Percentiles rank a stretch among this genome's conserved stretches.
phyloP scores from a whole-genome alignment of 2,888 invertebrate genomes.

The Xylota sylvarum region DNA sequence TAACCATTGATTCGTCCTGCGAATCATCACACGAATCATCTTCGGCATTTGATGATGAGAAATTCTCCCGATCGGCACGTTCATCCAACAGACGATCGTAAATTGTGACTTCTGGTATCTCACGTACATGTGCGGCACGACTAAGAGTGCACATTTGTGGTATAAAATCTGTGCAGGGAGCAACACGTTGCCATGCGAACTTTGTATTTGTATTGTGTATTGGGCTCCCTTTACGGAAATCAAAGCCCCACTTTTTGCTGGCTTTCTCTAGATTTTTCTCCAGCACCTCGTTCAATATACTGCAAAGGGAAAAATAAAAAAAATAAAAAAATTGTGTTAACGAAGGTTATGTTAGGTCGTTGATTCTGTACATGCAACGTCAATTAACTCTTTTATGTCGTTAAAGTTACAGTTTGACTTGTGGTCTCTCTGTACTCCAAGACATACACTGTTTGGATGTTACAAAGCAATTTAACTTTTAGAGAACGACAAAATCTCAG shows the following conservation, averaged over 20 bases:
- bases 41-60: constrained; percentile 78
- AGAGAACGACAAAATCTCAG: no score
- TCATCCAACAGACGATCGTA: constrained; percentile 82
- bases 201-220: constrained; percentile 79
- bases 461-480: no score
- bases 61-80: constrained; percentile 83
- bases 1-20: constrained; percentile 81
- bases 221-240: constrained; percentile 83
- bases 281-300: constrained; percentile 81
- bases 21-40: constrained; percentile 83
- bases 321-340: neutral
- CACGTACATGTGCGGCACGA: constrained; percentile 84
- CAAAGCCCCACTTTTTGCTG: constrained; percentile 86
- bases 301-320: constrained; percentile 62
- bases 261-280: constrained; percentile 86
- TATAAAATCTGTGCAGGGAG: constrained; percentile 82
- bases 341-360: neutral
- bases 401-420: no score
- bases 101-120: constrained; percentile 75
- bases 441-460: no score
- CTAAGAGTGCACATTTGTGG: constrained; percentile 84
- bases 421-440: no score
- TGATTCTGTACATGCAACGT: no score
- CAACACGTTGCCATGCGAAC: constrained; percentile 84
- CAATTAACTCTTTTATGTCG: no score